Base-by-base conservation (phyloP, 2,113 vertebrate genomes). In the Pontoporia blainvillei region DNA sequence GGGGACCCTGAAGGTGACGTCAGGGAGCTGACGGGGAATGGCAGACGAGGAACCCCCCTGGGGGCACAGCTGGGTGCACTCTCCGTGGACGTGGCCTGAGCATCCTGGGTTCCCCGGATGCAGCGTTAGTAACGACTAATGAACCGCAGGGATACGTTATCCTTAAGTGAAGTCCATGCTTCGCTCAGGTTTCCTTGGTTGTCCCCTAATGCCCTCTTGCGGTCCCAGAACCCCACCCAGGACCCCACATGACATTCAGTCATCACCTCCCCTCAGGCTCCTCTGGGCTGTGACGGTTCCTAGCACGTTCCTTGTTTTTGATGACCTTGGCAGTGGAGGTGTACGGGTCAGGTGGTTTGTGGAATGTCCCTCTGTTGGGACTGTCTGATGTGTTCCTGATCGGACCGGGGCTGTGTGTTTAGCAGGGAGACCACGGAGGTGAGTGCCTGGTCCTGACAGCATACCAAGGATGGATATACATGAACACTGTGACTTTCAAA, bases 241-340 rank as follows among this genome's bases (percentile, higher is more conserved):
- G 9, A 21, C 23, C 25, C n/a, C 57, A 5, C n/a, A 0, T 0
- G 20, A 1, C 12, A 2, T 6, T 2, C 1, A 3, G 21, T 11
- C 15, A 12, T 8, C 85, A 21, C 0, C 2, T 15, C n/a, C 31
- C 86, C 29, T 17, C 0, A 5, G 41, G 21, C 4, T 49, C 79
- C 75, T 76, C 6, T 1, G 3, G 11, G 73, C 44, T 21, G 31
- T 0, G 2, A 17, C 8, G 3, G 34, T 9, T 52, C 49, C 73
- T n/a, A 25, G 15, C 6, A 11, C 4, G 8, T 8, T 14, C 52
- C 73, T 21, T 13, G 21, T 27, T 62, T 67, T 2, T 54, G 36
- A 49, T 4, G 44, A 25, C 86, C 41, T 18, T 2, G 59, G 36
- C 25, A 9, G 46, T 21, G 31, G 62, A 49, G 61, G 44, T 69